Percentiles rank a stretch among this genome's conserved stretches.
These are phyloP conservation scores for Monoplex corrugatus DNA, from an alignment of 2,888 invertebrate genomes.

Conservation along the genomic window DNA sequence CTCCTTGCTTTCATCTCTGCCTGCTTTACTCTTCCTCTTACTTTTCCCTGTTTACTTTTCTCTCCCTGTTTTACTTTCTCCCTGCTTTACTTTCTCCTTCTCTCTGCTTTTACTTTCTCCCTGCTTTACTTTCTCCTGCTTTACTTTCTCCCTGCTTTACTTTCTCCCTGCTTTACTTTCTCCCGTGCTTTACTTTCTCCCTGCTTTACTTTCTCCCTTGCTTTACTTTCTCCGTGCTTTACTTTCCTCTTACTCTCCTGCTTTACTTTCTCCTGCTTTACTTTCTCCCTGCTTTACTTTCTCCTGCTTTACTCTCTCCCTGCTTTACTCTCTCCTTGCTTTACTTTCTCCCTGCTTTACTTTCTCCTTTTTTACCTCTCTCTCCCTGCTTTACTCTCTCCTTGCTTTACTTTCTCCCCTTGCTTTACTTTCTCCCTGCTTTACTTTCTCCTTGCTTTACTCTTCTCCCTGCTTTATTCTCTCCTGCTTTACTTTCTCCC, in stretches of 20 bases:
- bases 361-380: not conserved
- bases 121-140: not conserved
- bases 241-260: not conserved
- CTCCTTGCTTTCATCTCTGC: no score
- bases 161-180: not conserved
- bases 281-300: no score
- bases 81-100: not conserved
- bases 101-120: not conserved
- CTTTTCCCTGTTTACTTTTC: no score
- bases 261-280: not conserved
- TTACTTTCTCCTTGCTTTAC: no score
- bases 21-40: no score
- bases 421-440: no score
- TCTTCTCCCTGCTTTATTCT: no score
- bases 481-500: no score
- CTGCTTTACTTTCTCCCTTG: not conserved
- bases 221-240: not conserved
- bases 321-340: not conserved
- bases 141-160: not conserved
- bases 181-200: not conserved
- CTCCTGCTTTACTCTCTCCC: no score
- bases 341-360: not conserved
- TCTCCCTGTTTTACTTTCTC: not conserved
- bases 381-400: not conserved
- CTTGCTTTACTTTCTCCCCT: not conserved